A percentile compares a stretch with the other conserved stretches of the same genome.
These are phyloP conservation scores for Melanostoma mellinum DNA, from an alignment of 2,888 invertebrate species.

Conservation along the genomic window DNA sequence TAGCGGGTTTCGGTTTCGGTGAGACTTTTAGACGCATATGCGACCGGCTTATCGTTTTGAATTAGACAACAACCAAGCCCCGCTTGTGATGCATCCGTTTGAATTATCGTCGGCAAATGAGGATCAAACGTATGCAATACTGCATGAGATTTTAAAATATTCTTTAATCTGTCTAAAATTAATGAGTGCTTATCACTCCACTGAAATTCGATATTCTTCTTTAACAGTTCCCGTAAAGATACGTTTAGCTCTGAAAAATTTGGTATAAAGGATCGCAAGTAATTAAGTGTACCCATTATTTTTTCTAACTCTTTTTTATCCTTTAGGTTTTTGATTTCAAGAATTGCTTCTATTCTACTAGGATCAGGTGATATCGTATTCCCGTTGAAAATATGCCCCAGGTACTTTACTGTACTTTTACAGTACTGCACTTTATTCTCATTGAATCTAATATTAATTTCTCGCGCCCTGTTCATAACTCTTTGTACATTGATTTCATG, in stretches of 20 bases:
- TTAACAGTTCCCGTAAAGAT: constrained; percentile 65
- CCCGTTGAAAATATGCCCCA: constrained; percentile 64
- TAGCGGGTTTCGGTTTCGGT: constrained; percentile 74
- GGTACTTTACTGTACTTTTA: constrained; percentile 73
- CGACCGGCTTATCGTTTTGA: constrained; percentile 47
- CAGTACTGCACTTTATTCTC: constrained; percentile 62
- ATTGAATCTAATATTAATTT: constrained; percentile 48
- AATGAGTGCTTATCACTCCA: constrained; percentile 70
- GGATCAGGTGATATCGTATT: constrained; percentile 65
- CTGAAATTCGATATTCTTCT: constrained; percentile 71
- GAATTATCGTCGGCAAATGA: constrained; percentile 18
- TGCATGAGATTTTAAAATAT: constrained; percentile 71
- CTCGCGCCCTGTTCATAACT: constrained; percentile 34
- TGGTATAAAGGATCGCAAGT: constrained; percentile 65
- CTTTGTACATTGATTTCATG: constrained; percentile 49
- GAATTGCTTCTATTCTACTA: constrained; percentile 50
- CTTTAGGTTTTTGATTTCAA: constrained; percentile 65
- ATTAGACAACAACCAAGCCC: constrained; percentile 52
- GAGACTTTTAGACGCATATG: constrained; percentile 74
- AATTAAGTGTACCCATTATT: constrained; percentile 75
- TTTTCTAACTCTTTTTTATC: constrained; percentile 74
- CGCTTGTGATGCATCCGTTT: constrained; percentile 52
- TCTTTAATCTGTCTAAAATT: constrained; percentile 72
- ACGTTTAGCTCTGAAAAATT: constrained; percentile 45
- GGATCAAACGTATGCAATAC: constrained; percentile 35